Base-by-base conservation (phyloP, 2,888 invertebrate species). In the Hyposoter dolosus region DNA sequence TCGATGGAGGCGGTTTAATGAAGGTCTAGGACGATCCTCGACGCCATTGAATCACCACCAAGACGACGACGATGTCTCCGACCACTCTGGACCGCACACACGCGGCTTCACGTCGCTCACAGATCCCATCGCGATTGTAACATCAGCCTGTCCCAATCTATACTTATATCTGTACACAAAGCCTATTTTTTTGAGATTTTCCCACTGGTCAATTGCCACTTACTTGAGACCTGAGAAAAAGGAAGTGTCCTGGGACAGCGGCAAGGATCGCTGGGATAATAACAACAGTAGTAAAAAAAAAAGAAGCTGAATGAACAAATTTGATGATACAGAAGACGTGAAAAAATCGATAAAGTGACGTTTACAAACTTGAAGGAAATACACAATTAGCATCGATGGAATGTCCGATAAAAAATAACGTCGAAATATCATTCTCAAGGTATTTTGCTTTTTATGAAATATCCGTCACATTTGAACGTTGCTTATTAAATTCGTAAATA, bases 1-100 rank as follows among this genome's bases (percentile, higher is more conserved):
- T 83, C 68, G 79, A 83, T 65, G 88, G 80, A 89, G 90, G 84
- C 90, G 88, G 91, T 92, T 88, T 93, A 93, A 93, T 90, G 92
- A 93, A 90, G 91, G 92, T 92, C 88, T 87, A 89, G 88, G 89
- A 90, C 90, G 89, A 89, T 83, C 82, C 86, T 68, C 71, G 71
- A 68, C 77, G 63, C 43, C 50, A 47, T 69, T 76, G 65, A 80
- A 80, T 80, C 72, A 80, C 80, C 72, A 53, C 65, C 50, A 60
- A 56, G 76, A 75, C 75, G 80, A 75, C 81, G 74, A 86, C 69
- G 12, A 66, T 68, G 50, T 71, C 81, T 65, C 43, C 47, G 82
- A 69, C 81, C 65, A 75, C 81, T 84, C 78, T 68, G 78, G 82
- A 81, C 84, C 81, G 77, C 84, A 69, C 81, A 74, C 77, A 69